phyloP scores from a whole-genome alignment of 2,797 vertebrate genomes.

The Allobates femoralis region DNA sequence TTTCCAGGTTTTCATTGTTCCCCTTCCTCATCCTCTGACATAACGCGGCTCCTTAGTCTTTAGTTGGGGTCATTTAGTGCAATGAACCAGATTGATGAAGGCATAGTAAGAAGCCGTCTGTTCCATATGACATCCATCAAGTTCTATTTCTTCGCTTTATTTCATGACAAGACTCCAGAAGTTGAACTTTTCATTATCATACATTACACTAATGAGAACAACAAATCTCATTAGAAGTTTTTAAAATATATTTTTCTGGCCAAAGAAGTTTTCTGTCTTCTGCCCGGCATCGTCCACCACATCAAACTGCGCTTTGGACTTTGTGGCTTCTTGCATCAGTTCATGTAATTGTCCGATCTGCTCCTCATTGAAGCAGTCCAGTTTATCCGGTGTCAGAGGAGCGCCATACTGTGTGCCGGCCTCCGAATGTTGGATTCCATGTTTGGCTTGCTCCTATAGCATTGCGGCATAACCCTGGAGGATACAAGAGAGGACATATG shows the following conservation, averaged over 20 bases:
- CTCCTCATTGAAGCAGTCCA: slow-evolving; percentile 83
- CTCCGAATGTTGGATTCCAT: slow-evolving; percentile 65
- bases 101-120: neutral
- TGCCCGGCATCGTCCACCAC: slow-evolving; percentile 73
- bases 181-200: no score
- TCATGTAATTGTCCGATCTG: slow-evolving; percentile 91
- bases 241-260: neutral
- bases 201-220: neutral
- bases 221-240: neutral
- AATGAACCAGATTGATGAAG: neutral
- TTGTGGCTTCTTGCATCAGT: slow-evolving; percentile 91
- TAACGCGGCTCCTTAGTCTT: neutral
- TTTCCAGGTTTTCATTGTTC: no score
- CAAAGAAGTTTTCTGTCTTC: neutral
- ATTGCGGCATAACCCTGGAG: slow-evolving; percentile 74
- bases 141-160: neutral
- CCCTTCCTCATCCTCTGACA: neutral
- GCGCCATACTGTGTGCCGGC: slow-evolving; percentile 69
- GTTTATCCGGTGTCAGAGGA: slow-evolving; percentile 75
- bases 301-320: slow-evolving; percentile 81
- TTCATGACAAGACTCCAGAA: neutral
- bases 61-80: neutral
- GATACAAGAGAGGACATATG: neutral
- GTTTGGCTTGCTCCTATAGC: slow-evolving; percentile 73
- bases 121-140: neutral